phyloP scores from a whole-genome alignment of 2,888 invertebrate species.

The Plebejus melissa region DNA sequence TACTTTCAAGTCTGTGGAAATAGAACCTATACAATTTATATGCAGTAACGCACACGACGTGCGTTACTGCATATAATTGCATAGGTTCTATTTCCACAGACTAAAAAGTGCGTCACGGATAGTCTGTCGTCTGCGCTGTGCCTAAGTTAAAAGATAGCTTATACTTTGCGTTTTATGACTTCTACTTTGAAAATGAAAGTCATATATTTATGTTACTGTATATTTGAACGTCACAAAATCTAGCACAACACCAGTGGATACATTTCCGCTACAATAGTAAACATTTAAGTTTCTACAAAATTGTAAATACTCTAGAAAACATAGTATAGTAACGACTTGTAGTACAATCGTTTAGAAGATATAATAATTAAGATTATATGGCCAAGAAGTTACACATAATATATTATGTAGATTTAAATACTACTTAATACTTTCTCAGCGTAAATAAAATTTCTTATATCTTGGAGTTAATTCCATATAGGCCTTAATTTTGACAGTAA shows the following conservation, averaged over 20 bases:
- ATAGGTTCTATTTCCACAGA: too few species aligned
- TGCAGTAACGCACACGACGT: too few species aligned
- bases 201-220: background rate
- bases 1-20: too few species aligned
- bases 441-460: background rate
- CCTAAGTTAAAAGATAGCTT: too few species aligned
- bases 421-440: background rate
- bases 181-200: background rate
- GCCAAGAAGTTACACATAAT: background rate
- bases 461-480: background rate
- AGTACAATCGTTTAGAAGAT: background rate
- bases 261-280: conserved; percentile 31
- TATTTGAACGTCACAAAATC: conserved; percentile 40
- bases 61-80: too few species aligned
- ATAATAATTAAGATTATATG: background rate
- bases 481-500: background rate
- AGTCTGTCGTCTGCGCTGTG: too few species aligned
- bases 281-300: background rate
- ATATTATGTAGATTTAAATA: background rate
- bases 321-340: background rate
- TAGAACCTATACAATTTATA: too few species aligned
- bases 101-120: too few species aligned
- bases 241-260: conserved; percentile 38
- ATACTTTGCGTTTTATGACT: too few species aligned
- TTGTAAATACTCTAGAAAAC: conserved; percentile 4